Evolutionary conservation across 2,888 invertebrate genomes (phyloP).

Genomic region (Eugnorisma glareosa): DNA sequence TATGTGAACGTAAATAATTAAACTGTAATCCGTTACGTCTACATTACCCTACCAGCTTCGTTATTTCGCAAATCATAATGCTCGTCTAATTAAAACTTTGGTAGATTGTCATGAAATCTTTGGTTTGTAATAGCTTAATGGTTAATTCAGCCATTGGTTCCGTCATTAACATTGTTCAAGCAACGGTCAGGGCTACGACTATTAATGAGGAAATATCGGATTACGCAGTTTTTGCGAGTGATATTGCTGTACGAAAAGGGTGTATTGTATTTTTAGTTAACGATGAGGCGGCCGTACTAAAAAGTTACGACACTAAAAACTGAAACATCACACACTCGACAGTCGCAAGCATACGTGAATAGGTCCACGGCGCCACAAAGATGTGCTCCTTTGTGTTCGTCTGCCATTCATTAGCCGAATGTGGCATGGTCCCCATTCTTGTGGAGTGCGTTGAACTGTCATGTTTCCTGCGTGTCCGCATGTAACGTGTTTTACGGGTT

Average conservation of each 20-base stretch:
- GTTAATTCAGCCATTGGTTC: slow-evolving; percentile 72
- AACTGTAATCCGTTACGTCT: slow-evolving; percentile 16
- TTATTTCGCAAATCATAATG: slow-evolving; percentile 43
- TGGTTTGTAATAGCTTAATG: slow-evolving; percentile 60
- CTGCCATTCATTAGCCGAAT: slow-evolving; percentile 88
- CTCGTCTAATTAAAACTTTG: slow-evolving; percentile 23
- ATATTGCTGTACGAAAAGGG: slow-evolving; percentile 34
- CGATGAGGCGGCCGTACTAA: slow-evolving; percentile 51
- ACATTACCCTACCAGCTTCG: neutral
- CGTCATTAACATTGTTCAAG: slow-evolving; percentile 45
- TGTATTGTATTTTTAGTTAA: slow-evolving; percentile 61
- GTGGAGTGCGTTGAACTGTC: slow-evolving; percentile 86
- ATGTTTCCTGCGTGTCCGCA: slow-evolving; percentile 80
- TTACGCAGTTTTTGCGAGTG: slow-evolving; percentile 49
- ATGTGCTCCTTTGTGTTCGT: slow-evolving; percentile 86
- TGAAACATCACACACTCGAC: slow-evolving; percentile 64
- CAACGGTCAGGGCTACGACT: slow-evolving; percentile 74
- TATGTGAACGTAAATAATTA: slow-evolving; percentile 20
- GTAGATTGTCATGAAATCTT: slow-evolving; percentile 47
- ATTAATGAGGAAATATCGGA: slow-evolving; percentile 66
- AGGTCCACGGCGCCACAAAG: slow-evolving; percentile 75
- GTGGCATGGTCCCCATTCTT: slow-evolving; percentile 86
- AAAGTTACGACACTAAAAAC: slow-evolving; percentile 68
- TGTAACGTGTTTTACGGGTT: slow-evolving; percentile 86
- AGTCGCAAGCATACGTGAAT: slow-evolving; percentile 78